Base-by-base conservation (phyloP, 2,113 vertebrate genomes). In the Leuciscus idus region DNA sequence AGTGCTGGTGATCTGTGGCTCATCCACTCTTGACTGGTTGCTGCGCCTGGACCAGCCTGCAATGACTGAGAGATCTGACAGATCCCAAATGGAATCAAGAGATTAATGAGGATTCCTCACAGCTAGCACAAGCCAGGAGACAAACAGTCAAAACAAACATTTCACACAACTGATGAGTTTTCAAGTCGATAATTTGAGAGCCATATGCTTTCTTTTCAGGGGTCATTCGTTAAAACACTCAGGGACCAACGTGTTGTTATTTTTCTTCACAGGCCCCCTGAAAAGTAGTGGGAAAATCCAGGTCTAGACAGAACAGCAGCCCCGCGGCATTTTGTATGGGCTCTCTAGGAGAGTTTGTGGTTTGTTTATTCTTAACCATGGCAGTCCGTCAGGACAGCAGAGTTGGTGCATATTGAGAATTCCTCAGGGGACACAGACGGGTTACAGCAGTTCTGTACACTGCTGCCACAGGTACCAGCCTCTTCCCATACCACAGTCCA, bases 271-370 rank as follows among this genome's bases (percentile, higher is more conserved):
- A 4, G 50, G 3, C 21, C 70, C 30, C 33, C 75, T 62, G n/a
- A 77, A 59, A 30, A 82, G 43, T 81, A 55, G 33, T 17, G 4
- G 55, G 28, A 62, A 87, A 88, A 62, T 50, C 75, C 75, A 80
- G 68, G 87, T 88, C 85, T 89, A 86, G 87, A 89, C 87, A 89
- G 70, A 30, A 68, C 8, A 59, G 46, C 19, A 83, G 46, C 61
- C 85, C 85, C 6, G 21, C 46, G 36, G 88, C 85, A 21, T 50
- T 33, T 61, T 17, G 43, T 61, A 26, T 33, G 57, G 21, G 23
- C 57, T 48, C 36, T 57, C 46, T 73, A 48, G 4, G 79, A 81
- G 72, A 86, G 26, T 81, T 28, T 43, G 23, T 19, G 78, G 52
- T 72, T 61, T 55, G 78, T 62, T 77, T 46, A 87, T 66, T 87